Evolutionary conservation across 2,888 invertebrate species (phyloP).

Genomic region (Phalera bucephala): DNA sequence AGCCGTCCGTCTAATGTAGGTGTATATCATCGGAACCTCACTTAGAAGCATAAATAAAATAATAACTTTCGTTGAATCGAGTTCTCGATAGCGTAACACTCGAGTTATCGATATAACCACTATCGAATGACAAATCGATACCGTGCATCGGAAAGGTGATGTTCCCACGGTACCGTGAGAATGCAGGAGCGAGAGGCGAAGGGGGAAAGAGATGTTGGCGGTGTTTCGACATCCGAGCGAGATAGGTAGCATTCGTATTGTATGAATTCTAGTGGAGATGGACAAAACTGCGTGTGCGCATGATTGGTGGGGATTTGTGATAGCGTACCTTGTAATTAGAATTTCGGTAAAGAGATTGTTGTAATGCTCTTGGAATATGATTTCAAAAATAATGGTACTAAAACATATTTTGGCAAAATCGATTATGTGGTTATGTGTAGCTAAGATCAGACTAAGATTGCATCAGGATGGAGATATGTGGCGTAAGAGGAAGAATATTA

Average conservation of each 20-base stretch:
- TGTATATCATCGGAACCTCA: too few relatives aligned
- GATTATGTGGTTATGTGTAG: too few relatives aligned
- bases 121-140: slow-evolving; percentile 33
- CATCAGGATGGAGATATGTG: too few relatives aligned
- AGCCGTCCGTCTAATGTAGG: too few relatives aligned
- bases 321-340: neutral
- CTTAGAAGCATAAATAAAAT: neutral
- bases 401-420: too few relatives aligned
- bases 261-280: neutral
- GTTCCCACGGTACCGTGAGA: slow-evolving; percentile 59
- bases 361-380: too few relatives aligned
- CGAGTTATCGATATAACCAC: slow-evolving; percentile 27
- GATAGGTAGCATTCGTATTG: slow-evolving; percentile 18
- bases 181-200: slow-evolving; percentile 38
- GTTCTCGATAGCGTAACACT: slow-evolving; percentile 1
- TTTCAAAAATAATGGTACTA: too few relatives aligned
- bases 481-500: too few relatives aligned
- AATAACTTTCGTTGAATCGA: slow-evolving; percentile 19
- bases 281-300: neutral
- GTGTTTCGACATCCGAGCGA: slow-evolving; percentile 26
- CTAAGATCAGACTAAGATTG: too few relatives aligned
- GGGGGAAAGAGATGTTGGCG: slow-evolving; percentile 14
- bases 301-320: neutral
- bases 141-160: slow-evolving; percentile 45
- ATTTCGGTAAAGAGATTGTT: too few relatives aligned